Percentiles rank a stretch among this genome's conserved stretches.
Conservation (phyloP, 2,113 vertebrate species). For the Plotosus lineatus region DNA sequence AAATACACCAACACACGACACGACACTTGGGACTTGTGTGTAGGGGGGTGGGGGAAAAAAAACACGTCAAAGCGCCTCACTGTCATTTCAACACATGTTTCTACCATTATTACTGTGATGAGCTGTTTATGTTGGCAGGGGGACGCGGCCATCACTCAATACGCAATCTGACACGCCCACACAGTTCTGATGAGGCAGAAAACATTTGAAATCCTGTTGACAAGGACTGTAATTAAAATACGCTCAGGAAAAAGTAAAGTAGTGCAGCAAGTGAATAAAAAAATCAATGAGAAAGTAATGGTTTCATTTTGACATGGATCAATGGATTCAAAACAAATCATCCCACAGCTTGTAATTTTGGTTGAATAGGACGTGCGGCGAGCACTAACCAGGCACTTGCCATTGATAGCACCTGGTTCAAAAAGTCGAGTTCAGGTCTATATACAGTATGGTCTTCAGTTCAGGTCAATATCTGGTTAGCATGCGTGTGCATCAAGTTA, state of each 20-base stretch:
- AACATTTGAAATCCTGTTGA: not conserved
- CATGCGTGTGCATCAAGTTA: too few relatives aligned
- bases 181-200: not conserved
- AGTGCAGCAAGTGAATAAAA: conserved; percentile 4
- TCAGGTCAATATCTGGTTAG: too few relatives aligned
- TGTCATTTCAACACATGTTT: not conserved
- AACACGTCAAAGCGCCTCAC: not conserved
- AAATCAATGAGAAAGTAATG: conserved; percentile 49
- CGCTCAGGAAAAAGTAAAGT: conserved; percentile 33
- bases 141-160: not conserved
- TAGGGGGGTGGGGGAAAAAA: too few relatives aligned
- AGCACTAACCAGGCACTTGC: not conserved
- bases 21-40: not conserved
- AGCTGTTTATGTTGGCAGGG: conserved; percentile 1
- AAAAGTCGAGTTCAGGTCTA: not conserved
- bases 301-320: conserved; percentile 46
- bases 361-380: not conserved
- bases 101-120: not conserved
- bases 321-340: conserved; percentile 43
- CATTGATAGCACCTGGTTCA: not conserved
- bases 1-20: not conserved
- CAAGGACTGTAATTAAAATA: conserved; percentile 45
- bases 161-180: not conserved
- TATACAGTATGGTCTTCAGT: too few relatives aligned
- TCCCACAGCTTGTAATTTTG: conserved; percentile 25